Percentiles rank a stretch among this genome's conserved stretches.
Evolutionary conservation across 1,140 invertebrate genomes (phyloP).

Genomic region (Heliconius hewitsoni): DNA sequence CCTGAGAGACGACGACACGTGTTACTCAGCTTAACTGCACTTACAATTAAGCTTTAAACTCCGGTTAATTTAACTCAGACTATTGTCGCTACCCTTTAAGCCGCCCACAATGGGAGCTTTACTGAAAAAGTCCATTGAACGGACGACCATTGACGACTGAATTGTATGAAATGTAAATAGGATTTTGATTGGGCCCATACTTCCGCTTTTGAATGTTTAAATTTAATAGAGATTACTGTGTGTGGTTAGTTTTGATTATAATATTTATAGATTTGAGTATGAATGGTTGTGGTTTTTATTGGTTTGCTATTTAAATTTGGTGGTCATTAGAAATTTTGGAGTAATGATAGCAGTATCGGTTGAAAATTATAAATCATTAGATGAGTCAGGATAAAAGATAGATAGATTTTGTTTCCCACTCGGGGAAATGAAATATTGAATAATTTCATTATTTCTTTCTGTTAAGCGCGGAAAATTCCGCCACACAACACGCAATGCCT

Average conservation of each 20-base stretch:
- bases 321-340: background rate
- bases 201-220: conserved; percentile 55
- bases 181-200: conserved; percentile 52
- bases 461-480: too few relatives aligned
- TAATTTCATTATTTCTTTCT: too few relatives aligned
- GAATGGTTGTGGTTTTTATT: background rate
- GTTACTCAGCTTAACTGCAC: conserved; percentile 72
- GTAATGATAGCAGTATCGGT: background rate
- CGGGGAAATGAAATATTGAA: too few relatives aligned
- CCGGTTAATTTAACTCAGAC: conserved; percentile 75
- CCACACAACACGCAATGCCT: too few relatives aligned
- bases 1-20: conserved; percentile 67
- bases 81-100: conserved; percentile 75
- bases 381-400: too few relatives aligned
- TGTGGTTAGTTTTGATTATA: conserved; percentile 25
- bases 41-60: conserved; percentile 78
- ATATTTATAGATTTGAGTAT: conserved; percentile 1
- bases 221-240: conserved; percentile 38
- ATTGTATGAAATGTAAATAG: conserved; percentile 57
- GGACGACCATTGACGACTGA: conserved; percentile 54
- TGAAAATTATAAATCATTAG: too few relatives aligned
- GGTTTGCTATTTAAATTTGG: background rate
- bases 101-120: conserved; percentile 67
- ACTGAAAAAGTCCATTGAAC: conserved; percentile 68
- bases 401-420: too few relatives aligned